Conservation (phyloP, 2,113 vertebrate genomes). For the Podocnemis expansa region DNA sequence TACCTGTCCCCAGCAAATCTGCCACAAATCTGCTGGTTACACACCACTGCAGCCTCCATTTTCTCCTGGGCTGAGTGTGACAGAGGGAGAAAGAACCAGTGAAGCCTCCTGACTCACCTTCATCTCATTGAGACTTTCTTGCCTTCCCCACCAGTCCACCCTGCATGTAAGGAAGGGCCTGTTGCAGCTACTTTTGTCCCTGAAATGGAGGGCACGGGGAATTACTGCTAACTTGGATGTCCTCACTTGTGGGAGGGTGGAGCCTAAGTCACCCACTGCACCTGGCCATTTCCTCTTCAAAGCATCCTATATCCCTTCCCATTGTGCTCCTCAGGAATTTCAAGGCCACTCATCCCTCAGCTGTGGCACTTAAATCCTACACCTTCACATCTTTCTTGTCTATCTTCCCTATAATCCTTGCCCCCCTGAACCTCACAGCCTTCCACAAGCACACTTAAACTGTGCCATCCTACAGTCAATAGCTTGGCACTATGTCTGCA, state of each 20-base stretch:
- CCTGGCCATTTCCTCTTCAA: not conserved
- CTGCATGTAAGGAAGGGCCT: not conserved
- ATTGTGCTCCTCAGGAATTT: not conserved
- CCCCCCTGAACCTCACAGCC: no score
- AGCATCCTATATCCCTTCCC: not conserved
- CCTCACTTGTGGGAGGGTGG: not conserved
- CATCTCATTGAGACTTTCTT: not conserved
- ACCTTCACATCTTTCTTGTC: not conserved
- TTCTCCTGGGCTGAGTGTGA: not conserved
- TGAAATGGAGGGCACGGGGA: not conserved
- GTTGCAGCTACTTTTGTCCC: not conserved
- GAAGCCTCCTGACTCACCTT: not conserved
- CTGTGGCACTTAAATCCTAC: not conserved
- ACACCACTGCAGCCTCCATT: not conserved
- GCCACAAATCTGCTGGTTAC: not conserved
- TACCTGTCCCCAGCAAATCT: not conserved
- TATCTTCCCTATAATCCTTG: accelerated
- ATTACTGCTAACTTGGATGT: not conserved
- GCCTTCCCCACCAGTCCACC: not conserved
- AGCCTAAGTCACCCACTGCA: not conserved
- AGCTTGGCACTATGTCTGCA: no score
- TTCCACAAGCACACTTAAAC: no score
- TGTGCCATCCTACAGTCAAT: no score
- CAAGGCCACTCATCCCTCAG: not conserved
- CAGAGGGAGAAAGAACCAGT: not conserved